Evolutionary conservation across 2,888 invertebrate genomes (phyloP), one percentile per base, ranked within the genome.

Genomic region (Cerceris rybyensis): DNA sequence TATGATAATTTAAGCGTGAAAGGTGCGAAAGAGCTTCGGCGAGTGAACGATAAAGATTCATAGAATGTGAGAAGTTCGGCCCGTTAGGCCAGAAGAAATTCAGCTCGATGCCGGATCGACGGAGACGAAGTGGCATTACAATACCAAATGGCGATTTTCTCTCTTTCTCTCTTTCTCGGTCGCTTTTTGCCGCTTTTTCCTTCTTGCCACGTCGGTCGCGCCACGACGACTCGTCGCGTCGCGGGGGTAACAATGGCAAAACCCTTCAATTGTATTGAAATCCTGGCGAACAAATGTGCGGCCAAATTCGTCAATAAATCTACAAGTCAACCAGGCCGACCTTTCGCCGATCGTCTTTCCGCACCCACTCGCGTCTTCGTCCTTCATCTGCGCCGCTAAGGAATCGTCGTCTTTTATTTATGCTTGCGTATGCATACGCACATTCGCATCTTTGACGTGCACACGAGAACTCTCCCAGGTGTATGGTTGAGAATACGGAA

Each of bases 251-350:
- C 90, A 89, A 89, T 89, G 88, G 88, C 80, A 80, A 81, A 86
- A 87, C 78, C 86, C 87, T 89, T 89, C 88, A 88, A 90, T 90
- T 90, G 90, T 90, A 90, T 90, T 90, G 87, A 90, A 90, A 90
- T 90, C 86, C 85, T 70, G 75, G 75, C 75, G 87, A 89, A 90
- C 90, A 90, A 90, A 90, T 89, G 89, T 86, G 88, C 84, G 81
- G 83, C 87, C 86, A 90, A 90, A 90, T 90, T 90, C 90, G 87
- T 90, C 90, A 88, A 90, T 90, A 90, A 90, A 90, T 90, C 89
- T 90, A 86, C 88, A 86, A 89, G 90, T 88, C 87, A 88, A 88
- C 85, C 84, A 82, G 85, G 73, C 65, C 65, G 65, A 61, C 57
- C 72, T 55, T 54, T 70, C 69, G 43, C 59, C 28, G 70, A 63